Percentiles rank a stretch among this genome's conserved stretches.
Evolutionary conservation across 2,113 vertebrate genomes (phyloP).

Genomic region (Nansenia antarctica): DNA sequence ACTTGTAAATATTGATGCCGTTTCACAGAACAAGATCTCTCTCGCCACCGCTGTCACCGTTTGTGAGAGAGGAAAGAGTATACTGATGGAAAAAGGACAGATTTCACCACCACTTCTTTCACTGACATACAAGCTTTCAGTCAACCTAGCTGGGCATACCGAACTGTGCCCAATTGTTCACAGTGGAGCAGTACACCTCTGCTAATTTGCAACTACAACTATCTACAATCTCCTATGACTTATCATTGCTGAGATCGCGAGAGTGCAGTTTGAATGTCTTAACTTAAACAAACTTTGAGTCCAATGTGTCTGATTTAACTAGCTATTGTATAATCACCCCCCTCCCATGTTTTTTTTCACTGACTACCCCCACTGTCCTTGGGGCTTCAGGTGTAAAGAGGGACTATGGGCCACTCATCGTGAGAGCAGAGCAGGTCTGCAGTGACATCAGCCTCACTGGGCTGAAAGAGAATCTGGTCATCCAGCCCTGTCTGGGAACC

Average conservation of each 20-base stretch:
- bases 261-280: no score
- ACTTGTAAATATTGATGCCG: conserved; percentile 70
- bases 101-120: conserved; percentile 65
- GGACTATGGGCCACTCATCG: neutral
- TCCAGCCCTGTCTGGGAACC: conserved; percentile 27
- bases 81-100: conserved; percentile 68
- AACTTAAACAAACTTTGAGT: no score
- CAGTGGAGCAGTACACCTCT: no score
- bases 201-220: no score
- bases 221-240: no score
- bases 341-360: no score
- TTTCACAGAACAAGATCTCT: conserved; percentile 72
- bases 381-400: no score
- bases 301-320: no score
- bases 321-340: no score
- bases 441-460: neutral
- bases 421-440: neutral
- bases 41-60: conserved; percentile 63
- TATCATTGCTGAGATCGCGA: no score
- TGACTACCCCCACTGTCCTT: no score
- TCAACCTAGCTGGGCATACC: conserved; percentile 8
- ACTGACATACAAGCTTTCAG: conserved; percentile 64
- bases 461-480: conserved; percentile 44
- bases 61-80: conserved; percentile 61
- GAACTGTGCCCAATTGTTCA: conserved; percentile 34